Base-by-base conservation (phyloP, 2,888 invertebrate species). In the Drosophila rellima region DNA sequence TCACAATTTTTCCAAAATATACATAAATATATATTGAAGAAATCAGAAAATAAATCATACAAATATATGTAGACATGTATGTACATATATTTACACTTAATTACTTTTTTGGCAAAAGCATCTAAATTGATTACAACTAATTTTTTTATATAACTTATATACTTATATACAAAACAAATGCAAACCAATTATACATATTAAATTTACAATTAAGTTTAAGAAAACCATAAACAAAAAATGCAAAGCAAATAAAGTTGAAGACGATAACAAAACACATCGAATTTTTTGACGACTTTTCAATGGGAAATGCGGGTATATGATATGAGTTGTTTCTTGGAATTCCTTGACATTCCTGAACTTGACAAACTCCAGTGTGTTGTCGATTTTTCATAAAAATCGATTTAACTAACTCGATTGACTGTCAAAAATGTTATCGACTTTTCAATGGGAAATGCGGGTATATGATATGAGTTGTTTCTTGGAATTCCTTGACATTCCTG, bases 81-180 rank as follows among this genome's bases (percentile, higher is more conserved):
- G 20, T 66, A 51, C 40, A 61, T 64, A 51, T 45, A 61, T 64
- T 48, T 70, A 70, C 37, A 50, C 42, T 48, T 54, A 45, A 70
- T 26, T n/a, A 33, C 23, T 47, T 51, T 51, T 37, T 29, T 15
- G 54, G 33, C 33, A 44, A 17, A 54, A 31, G 26, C 42, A 13
- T 37, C 23, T 51, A 67, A 68, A 69, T 64, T 45, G 29, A 60
- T 52, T 47, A 42, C 31, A 39, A 15, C n/a, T 62, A 29, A 55
- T 44, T 67, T 74, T 74, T 74, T 74, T 65, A 70, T 64, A 72
- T 69, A 35, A 64, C 54, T 60, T 64, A 69, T 64, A 56, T 54
- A 47, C 45, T 44, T 37, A 57, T 57, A 55, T 60, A 50, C 57
- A 63, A 48, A 26, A 60, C 10, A 64, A 56, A 39, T 54, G 50